These are phyloP conservation scores for Rhopalosiphum nymphaeae DNA, from an alignment of 2,888 invertebrate genomes.

Conservation along the genomic window DNA sequence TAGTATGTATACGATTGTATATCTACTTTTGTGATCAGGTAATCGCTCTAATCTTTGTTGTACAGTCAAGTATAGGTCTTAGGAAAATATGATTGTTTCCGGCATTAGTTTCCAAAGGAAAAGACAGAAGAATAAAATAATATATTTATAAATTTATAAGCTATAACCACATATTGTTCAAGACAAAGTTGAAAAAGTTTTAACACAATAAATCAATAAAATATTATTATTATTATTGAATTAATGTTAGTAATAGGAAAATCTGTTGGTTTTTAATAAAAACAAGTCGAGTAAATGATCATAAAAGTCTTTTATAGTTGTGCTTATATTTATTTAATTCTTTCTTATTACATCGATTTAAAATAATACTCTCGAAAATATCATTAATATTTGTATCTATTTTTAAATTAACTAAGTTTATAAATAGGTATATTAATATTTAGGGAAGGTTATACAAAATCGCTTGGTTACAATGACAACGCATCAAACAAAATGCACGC, in stretches of 20 bases:
- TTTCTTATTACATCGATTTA: not conserved
- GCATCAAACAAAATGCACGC: not conserved
- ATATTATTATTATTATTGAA: not conserved
- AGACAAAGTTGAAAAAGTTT: too few relatives aligned
- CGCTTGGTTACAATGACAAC: not conserved
- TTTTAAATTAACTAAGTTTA: not conserved
- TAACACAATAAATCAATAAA: too few relatives aligned
- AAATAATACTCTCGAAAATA: not conserved
- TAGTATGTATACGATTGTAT: too few relatives aligned
- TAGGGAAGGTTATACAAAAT: not conserved
- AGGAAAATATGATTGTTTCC: too few relatives aligned
- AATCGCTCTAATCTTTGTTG: too few relatives aligned
- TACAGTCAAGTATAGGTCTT: too few relatives aligned
- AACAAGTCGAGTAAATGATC: not conserved
- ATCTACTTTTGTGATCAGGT: too few relatives aligned
- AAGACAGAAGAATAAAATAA: too few relatives aligned
- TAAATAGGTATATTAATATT: not conserved
- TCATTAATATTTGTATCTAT: not conserved
- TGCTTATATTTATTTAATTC: not conserved
- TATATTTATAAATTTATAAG: too few relatives aligned
- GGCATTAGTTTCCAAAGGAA: too few relatives aligned
- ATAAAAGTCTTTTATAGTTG: not conserved
- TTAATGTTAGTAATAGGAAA: not conserved
- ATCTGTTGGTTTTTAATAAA: not conserved
- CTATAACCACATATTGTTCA: too few relatives aligned